These are phyloP conservation scores for Halocynthia aurantium DNA, from an alignment of 23 tunicate genomes.

Conservation along the genomic window DNA sequence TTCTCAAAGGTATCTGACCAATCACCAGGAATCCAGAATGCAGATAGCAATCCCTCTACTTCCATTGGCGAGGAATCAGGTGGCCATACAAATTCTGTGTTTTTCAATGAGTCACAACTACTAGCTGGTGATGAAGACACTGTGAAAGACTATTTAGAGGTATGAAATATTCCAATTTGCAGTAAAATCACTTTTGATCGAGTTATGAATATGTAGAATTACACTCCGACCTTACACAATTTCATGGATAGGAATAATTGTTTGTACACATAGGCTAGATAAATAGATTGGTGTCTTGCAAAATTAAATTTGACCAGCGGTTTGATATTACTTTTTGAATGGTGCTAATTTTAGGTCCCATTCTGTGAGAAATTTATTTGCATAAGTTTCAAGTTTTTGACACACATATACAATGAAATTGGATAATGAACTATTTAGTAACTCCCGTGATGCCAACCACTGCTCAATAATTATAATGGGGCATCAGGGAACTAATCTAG, in stretches of 20 bases:
- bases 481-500: no score
- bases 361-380: no score
- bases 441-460: no score
- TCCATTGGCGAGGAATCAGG: background rate
- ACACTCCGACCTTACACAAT: background rate
- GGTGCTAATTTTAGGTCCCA: background rate
- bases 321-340: background rate
- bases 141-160: conserved; percentile 10
- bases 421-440: no score
- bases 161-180: background rate
- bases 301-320: background rate
- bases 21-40: conserved; percentile 10
- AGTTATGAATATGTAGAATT: background rate
- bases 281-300: no score
- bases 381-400: no score
- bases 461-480: no score
- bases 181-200: background rate
- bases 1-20: background rate
- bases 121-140: conserved; percentile 16
- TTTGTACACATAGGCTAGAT: no score
- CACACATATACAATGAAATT: no score
- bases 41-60: background rate
- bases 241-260: no score
- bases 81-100: background rate
- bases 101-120: background rate